Evolutionary conservation across 2,113 vertebrate species (phyloP).

Genomic region (Xenopus tropicalis): UCB_Xtro_10.0 CM004450.2:144164001-144164500

Average conservation of each 20-base stretch:
- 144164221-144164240: constrained; percentile 97
- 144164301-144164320: accelerated
- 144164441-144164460: constrained; percentile 87
- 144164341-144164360: constrained; percentile 73
- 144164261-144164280: accelerated
- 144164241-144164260: constrained; percentile 73
- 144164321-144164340: no score
- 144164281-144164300: neutral
- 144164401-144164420: constrained; percentile 87
- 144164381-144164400: constrained; percentile 82
- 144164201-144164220: constrained; percentile 93
- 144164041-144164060: no score
- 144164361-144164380: constrained; percentile 95
- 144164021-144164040: no score
- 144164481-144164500: neutral
- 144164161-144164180: no score
- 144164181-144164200: constrained; percentile 42
- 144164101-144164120: no score
- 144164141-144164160: no score
- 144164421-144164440: constrained; percentile 94
- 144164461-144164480: constrained; percentile 54
- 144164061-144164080: no score
- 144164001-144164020: no score
- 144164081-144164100: no score
- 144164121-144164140: no score